A percentile compares a stretch with the other conserved stretches of the same genome.
These are phyloP conservation scores for Dipodomys stephensi DNA, from an alignment of 2,113 vertebrate species.

Conservation along the genomic window DNA sequence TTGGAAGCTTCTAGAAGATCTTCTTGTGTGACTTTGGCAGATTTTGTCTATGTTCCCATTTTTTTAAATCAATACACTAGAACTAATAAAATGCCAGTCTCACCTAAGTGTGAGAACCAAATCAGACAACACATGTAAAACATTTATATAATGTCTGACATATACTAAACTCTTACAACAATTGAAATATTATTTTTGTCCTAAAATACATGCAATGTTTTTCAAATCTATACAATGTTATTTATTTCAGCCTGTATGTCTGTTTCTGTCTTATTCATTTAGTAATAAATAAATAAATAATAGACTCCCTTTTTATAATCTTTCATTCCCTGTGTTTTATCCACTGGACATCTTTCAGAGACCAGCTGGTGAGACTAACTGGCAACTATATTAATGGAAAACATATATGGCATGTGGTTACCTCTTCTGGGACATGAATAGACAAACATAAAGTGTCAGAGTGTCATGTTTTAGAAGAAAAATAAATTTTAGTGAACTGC, in stretches of 20 bases:
- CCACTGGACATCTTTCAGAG: constrained; percentile 48
- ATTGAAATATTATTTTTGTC: constrained; percentile 31
- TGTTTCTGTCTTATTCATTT: not conserved
- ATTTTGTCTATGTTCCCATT: not conserved
- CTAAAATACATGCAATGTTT: not conserved
- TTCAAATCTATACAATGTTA: not conserved
- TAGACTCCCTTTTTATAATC: not conserved
- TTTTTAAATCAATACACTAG: not conserved
- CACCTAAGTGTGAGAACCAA: not conserved
- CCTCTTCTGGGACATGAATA: constrained; percentile 66
- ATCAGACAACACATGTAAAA: not conserved
- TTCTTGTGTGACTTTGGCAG: not conserved
- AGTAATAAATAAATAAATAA: not conserved
- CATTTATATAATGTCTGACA: not conserved
- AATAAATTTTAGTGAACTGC: constrained; percentile 66
- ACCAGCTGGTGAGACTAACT: constrained; percentile 35
- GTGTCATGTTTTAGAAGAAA: constrained; percentile 72
- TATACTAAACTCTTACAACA: constrained; percentile 12
- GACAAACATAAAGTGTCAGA: constrained; percentile 69
- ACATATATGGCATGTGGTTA: constrained; percentile 45
- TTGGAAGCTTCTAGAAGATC: not conserved
- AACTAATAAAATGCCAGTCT: not conserved
- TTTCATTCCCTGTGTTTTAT: constrained; percentile 28
- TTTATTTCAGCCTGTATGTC: not conserved
- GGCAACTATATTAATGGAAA: constrained; percentile 59